Percentiles rank a stretch among this genome's conserved stretches.
These are phyloP conservation scores for Dallia pectoralis DNA, from an alignment of 2,797 vertebrate genomes.

Conservation along the genomic window DNA sequence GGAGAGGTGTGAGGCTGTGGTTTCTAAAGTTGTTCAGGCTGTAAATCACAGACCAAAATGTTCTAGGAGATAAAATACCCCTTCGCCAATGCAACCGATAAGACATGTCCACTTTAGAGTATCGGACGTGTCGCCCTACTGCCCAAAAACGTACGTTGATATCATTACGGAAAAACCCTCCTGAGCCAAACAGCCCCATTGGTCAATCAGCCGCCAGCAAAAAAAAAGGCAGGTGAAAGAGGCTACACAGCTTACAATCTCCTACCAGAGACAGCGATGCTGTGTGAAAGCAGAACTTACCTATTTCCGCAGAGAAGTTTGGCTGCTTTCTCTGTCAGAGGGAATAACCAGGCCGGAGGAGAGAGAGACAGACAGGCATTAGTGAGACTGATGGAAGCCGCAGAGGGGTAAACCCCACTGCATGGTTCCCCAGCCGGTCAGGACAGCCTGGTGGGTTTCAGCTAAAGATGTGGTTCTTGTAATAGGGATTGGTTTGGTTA, in stretches of 20 bases:
- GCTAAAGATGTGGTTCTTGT: not conserved
- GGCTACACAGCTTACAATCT: slow-evolving; percentile 58
- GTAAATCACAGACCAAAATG: slow-evolving; percentile 8
- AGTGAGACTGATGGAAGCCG: slow-evolving; percentile 66
- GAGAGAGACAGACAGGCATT: slow-evolving; percentile 80
- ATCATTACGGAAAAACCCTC: slow-evolving; percentile 29
- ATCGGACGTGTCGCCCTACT: not conserved
- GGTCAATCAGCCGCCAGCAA: slow-evolving; percentile 21
- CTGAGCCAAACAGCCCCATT: slow-evolving; percentile 43
- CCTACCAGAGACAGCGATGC: slow-evolving; percentile 51
- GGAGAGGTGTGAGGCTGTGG: slow-evolving; percentile 17
- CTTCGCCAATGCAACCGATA: not conserved
- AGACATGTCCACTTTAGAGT: not conserved
- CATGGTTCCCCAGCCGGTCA: slow-evolving; percentile 39
- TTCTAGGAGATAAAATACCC: not conserved
- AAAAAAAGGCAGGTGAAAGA: slow-evolving; percentile 52
- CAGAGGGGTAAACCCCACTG: slow-evolving; percentile 61
- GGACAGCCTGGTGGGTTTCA: slow-evolving; percentile 35
- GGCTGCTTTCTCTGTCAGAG: slow-evolving; percentile 78
- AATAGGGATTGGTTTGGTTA: not conserved
- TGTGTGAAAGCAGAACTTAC: slow-evolving; percentile 72
- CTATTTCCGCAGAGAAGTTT: slow-evolving; percentile 74
- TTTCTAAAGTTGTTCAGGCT: slow-evolving; percentile 53
- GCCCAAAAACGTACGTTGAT: slow-evolving; percentile 16
- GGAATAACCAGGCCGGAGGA: slow-evolving; percentile 75